Evolutionary conservation across 2,888 invertebrate species (phyloP).

Genomic region (Colostygia pectinataria): DNA sequence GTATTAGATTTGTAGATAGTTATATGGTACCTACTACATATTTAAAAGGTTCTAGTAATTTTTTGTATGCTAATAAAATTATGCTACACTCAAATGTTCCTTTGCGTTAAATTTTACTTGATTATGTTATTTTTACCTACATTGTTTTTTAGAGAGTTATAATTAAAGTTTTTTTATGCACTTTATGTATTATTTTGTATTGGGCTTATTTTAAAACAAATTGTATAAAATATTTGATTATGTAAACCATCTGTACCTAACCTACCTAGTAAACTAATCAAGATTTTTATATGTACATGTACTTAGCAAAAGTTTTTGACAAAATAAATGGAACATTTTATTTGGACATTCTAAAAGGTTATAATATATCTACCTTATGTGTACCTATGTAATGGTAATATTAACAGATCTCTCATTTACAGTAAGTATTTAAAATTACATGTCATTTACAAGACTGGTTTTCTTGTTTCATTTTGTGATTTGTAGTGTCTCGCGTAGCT

Average conservation of each 20-base stretch:
- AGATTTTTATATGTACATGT: too few relatives aligned
- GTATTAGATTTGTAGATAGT: slow-evolving; percentile 29
- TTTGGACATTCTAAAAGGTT: slow-evolving; percentile 1
- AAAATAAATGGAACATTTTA: slow-evolving; percentile 6
- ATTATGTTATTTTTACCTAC: slow-evolving; percentile 45
- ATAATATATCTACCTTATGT: slow-evolving; percentile 26
- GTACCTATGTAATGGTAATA: slow-evolving; percentile 60
- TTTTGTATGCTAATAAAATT: slow-evolving; percentile 51
- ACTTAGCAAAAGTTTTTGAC: too few relatives aligned
- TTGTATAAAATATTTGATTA: too few relatives aligned
- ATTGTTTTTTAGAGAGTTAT: slow-evolving; percentile 23
- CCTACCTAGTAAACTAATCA: too few relatives aligned
- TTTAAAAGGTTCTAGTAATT: slow-evolving; percentile 35
- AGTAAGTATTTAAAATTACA: slow-evolving; percentile 82
- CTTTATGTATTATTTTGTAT: slow-evolving; percentile 14
- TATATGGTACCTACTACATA: slow-evolving; percentile 21
- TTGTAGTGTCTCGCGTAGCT: too few relatives aligned
- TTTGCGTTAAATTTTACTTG: too few relatives aligned
- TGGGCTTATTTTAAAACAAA: slow-evolving; percentile 4
- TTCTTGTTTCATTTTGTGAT: slow-evolving; percentile 80
- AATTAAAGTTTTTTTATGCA: slow-evolving; percentile 21
- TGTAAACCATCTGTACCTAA: too few relatives aligned
- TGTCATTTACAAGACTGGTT: slow-evolving; percentile 80
- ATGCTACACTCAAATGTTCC: slow-evolving; percentile 47
- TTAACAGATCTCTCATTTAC: slow-evolving; percentile 80